phyloP scores from a whole-genome alignment of 2,113 vertebrate genomes.

The Ptilorrhoa leucosticta region DNA sequence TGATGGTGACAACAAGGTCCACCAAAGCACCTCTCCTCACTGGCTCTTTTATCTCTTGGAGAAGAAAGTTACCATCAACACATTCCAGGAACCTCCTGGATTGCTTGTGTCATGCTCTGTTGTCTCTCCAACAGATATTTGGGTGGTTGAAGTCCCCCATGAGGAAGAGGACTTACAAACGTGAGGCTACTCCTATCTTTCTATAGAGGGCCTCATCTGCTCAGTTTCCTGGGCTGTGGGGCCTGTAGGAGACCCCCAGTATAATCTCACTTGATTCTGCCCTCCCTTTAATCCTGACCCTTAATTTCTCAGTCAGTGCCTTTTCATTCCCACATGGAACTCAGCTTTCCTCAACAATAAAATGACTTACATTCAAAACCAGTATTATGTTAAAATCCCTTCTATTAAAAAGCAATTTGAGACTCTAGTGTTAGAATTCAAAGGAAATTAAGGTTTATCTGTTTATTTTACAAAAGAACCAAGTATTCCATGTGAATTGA shows the following conservation, averaged over 20 bases:
- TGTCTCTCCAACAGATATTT: accelerated
- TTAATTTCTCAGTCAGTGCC: background rate
- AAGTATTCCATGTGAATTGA: background rate
- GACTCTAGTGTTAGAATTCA: background rate
- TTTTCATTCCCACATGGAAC: background rate
- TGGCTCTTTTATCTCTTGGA: background rate
- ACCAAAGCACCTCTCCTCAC: background rate
- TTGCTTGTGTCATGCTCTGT: no score
- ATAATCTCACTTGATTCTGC: background rate
- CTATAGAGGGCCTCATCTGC: background rate
- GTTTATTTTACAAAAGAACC: background rate
- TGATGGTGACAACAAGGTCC: background rate
- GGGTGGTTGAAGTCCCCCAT: background rate
- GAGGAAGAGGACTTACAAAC: background rate
- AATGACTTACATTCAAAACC: accelerated
- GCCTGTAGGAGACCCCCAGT: background rate
- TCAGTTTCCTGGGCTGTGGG: background rate
- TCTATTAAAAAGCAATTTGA: background rate
- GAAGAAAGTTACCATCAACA: background rate
- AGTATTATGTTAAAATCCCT: background rate
- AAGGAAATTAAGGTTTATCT: background rate
- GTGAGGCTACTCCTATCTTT: background rate
- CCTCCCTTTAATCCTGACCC: background rate
- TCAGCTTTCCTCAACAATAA: background rate
- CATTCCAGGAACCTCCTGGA: background rate